These are phyloP conservation scores for Trachythela sp. DNA, from an alignment of 64 coral and sea anemone genomes.

Conservation along the genomic window DNA sequence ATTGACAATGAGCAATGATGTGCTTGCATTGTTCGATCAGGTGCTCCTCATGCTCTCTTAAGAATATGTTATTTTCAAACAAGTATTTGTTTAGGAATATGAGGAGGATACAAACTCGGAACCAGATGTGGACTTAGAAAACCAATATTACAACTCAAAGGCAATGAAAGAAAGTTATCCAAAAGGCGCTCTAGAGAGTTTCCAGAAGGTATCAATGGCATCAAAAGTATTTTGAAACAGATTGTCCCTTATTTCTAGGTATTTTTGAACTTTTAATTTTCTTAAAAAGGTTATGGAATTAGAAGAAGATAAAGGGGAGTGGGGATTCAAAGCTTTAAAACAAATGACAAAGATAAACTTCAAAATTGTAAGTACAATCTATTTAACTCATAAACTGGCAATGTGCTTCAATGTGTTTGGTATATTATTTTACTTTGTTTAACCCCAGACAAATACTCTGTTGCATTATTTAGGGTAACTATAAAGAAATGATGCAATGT, in stretches of 20 bases:
- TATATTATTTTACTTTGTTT: not conserved
- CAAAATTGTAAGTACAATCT: conserved; percentile 57
- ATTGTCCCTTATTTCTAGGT: not conserved
- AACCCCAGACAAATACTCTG: not conserved
- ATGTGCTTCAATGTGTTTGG: too few species aligned
- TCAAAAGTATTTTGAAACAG: too few species aligned
- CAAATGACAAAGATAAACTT: conserved; percentile 99
- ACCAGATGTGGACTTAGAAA: conserved; percentile 96
- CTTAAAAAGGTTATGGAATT: conserved; percentile 68
- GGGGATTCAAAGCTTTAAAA: conserved; percentile 97
- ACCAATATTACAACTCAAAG: conserved; percentile 99
- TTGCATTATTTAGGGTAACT: conserved; percentile 45
- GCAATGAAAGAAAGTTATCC: conserved; percentile 95
- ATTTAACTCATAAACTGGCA: too few species aligned
- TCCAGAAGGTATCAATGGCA: conserved; percentile 70
- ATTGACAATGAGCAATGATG: too few species aligned
- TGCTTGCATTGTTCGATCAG: too few species aligned
- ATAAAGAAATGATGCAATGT: conserved; percentile 94
- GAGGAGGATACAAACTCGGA: conserved; percentile 95
- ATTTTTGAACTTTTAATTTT: not conserved
- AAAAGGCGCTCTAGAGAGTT: conserved; percentile 71
- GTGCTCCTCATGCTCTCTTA: too few species aligned
- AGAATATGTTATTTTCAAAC: too few species aligned
- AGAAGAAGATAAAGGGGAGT: conserved; percentile 89
- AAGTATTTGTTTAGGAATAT: conserved; percentile 89